Evolutionary conservation across 2,797 vertebrate species (phyloP), one percentile per base, ranked within the genome.

Genomic region (Takifugu rubripes): DNA sequence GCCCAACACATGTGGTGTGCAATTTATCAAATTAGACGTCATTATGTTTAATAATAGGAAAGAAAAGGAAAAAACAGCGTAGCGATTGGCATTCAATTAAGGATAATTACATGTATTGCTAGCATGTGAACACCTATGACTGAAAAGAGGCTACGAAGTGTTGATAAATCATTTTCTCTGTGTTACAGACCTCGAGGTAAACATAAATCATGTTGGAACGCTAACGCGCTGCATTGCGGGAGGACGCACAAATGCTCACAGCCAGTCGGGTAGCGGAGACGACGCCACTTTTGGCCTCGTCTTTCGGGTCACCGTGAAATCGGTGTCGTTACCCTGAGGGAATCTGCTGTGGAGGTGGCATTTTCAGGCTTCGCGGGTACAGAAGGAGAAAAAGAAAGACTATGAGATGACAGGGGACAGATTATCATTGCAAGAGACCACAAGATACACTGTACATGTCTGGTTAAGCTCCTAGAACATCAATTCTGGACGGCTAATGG

Each of bases 201-300:
- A 21, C 17, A 21, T 33, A 33, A 33, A 33, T 1, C 8, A 33
- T 33, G 33, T 65, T 56, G 44, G 17, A 21, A 64, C 61, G 45
- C 64, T 21, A 52, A 62, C 26, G 47, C 42, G 14, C 11, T 7
- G 49, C 54, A 66, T 58, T 74, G 25, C 63, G 48, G 55, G 64
- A 71, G 50, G 59, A 68, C 44, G 70, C 31, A 78, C 72, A 84
- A 85, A 85, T 67, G 75, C 82, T 85, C 78, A 76, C 79, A 85
- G 84, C 82, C 78, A 47, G 57, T 83, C 64, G 66, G 75, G 78
- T 57, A 49, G 56, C 3, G 16, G 60, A 67, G 62, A 54, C 61
- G 72, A 76, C 65, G 74, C 60, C 72, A 68, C 80, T 72, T 70
- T 72, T 75, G 59, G 71, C 68, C 69, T 75, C 68, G 60, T 72